Evolutionary conservation across 2,797 vertebrate genomes (phyloP).

Genomic region (Acipenser oxyrinchus): DNA sequence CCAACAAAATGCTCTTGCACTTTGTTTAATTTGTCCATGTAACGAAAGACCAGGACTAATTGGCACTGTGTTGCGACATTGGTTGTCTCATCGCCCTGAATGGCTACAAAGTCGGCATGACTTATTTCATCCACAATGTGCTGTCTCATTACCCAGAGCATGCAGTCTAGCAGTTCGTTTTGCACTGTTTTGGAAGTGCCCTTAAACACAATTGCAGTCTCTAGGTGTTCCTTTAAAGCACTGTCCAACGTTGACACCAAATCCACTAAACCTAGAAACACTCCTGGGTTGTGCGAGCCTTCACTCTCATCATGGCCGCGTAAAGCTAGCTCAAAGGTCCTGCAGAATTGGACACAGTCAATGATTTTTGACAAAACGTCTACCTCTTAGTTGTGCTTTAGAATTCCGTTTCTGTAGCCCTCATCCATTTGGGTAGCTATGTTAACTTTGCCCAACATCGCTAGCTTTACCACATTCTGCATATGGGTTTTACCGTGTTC

Average conservation of each 20-base stretch:
- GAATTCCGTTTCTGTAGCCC: constrained; percentile 8
- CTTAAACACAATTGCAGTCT: constrained; percentile 11
- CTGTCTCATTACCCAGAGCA: constrained; percentile 16
- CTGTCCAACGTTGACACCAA: constrained; percentile 12
- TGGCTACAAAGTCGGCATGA: constrained; percentile 5
- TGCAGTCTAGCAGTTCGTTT: constrained; percentile 18
- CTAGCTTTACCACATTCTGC: too few relatives aligned
- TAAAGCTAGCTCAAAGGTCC: too few relatives aligned
- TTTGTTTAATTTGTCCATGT: constrained; percentile 6
- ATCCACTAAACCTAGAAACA: constrained; percentile 13
- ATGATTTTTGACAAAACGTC: too few relatives aligned
- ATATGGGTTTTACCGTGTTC: too few relatives aligned
- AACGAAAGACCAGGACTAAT: constrained; percentile 19
- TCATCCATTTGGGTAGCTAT: constrained; percentile 16
- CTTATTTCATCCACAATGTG: constrained; percentile 18
- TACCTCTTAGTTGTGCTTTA: constrained; percentile 12
- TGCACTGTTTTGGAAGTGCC: constrained; percentile 12
- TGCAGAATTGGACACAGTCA: too few relatives aligned
- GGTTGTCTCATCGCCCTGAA: constrained; percentile 19
- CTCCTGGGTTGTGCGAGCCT: too few relatives aligned
- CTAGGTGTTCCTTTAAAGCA: constrained; percentile 15
- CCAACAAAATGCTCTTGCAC: constrained; percentile 18
- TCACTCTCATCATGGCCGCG: too few relatives aligned
- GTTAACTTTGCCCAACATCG: constrained; percentile 12
- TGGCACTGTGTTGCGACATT: constrained; percentile 17